These are phyloP conservation scores for Phenacoccus solenopsis DNA, from an alignment of 1,140 invertebrate species.

Conservation along the genomic window DNA sequence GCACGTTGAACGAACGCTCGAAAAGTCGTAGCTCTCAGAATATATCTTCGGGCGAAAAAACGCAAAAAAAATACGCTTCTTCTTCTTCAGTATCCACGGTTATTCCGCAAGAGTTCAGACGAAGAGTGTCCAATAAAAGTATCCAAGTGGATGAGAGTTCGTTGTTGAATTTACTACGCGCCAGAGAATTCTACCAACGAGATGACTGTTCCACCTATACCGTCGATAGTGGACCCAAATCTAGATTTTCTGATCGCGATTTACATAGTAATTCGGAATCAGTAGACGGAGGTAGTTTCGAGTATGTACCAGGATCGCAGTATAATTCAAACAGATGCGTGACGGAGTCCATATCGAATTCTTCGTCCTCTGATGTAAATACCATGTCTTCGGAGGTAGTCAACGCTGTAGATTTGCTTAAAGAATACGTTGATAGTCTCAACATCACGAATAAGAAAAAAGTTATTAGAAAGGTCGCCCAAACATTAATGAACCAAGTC, in stretches of 20 bases:
- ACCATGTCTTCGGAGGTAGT: not conserved
- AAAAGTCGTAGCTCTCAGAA: not conserved
- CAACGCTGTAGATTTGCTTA: not conserved
- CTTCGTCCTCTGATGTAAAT: not conserved
- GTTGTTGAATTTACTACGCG: not conserved
- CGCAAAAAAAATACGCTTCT: not conserved
- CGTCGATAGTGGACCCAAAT: not conserved
- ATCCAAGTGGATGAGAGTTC: not conserved
- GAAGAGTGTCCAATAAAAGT: not conserved
- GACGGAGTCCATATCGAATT: not conserved
- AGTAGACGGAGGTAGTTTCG: not conserved
- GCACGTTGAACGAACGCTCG: not conserved
- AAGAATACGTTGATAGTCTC: not conserved
- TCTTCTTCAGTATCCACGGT: conserved; percentile 19
- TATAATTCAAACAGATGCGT: not conserved
- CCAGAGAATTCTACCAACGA: not conserved
- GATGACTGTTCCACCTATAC: not conserved
- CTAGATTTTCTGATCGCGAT: not conserved
- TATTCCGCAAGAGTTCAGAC: not conserved
- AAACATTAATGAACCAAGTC: not conserved
- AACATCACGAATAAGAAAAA: not conserved
- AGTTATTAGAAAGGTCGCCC: not conserved
- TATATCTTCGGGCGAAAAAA: not conserved
- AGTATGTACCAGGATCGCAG: not conserved
- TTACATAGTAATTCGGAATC: not conserved